Percentiles rank a stretch among this genome's conserved stretches.
phyloP scores from a whole-genome alignment of 2,113 vertebrate species.

The Peromyscus leucopus region DNA sequence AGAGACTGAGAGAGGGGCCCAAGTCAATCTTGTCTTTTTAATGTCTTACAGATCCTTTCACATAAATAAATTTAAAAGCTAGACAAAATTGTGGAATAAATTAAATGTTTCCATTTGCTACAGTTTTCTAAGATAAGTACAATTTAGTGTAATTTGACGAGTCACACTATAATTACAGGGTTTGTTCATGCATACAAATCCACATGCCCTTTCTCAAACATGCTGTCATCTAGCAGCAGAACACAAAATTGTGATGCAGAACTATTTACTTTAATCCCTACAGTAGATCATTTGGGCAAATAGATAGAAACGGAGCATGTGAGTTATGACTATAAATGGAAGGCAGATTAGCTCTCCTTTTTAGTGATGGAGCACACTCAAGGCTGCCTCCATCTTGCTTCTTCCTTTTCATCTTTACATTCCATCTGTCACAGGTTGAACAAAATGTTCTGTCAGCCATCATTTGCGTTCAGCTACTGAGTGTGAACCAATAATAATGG shows the following conservation, averaged over 20 bases:
- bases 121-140: background rate
- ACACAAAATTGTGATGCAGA: background rate
- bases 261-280: background rate
- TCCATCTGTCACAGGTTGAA: background rate
- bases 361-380: background rate
- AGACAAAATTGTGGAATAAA: background rate
- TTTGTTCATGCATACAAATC: background rate
- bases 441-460: background rate
- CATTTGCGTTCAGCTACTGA: background rate
- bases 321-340: background rate
- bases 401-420: background rate
- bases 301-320: background rate
- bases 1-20: background rate
- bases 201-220: background rate
- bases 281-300: background rate
- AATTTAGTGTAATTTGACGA: constrained; percentile 11
- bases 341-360: background rate
- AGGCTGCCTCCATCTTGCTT: background rate
- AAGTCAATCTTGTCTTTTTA: background rate
- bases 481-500: fast-evolving
- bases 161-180: background rate
- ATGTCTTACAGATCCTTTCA: background rate
- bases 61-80: constrained; percentile 11
- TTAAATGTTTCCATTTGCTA: constrained; percentile 25
- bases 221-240: background rate